Percentiles rank a stretch among this genome's conserved stretches.
Evolutionary conservation across 1,140 invertebrate species (phyloP).

Genomic region (Rhizoglyphus robini): DNA sequence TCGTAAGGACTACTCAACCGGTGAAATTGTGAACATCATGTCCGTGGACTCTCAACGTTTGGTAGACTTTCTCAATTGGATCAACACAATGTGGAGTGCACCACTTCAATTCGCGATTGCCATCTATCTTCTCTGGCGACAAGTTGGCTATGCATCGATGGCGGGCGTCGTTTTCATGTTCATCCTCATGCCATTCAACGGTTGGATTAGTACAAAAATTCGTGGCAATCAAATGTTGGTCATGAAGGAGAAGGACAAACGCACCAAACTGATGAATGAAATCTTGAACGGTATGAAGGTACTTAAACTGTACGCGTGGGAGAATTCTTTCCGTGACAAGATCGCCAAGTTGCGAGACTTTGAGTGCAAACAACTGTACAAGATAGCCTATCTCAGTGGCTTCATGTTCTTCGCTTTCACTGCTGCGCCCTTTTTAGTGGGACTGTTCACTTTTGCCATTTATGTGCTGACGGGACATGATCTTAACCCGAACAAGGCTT

Average conservation of each 20-base stretch:
- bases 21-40: slow-evolving; percentile 26
- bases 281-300: slow-evolving; percentile 38
- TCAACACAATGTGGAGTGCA: slow-evolving; percentile 27
- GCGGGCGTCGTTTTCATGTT: slow-evolving; percentile 33
- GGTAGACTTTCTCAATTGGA: slow-evolving; percentile 10
- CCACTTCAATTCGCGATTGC: slow-evolving; percentile 30
- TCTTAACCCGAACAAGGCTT: slow-evolving; percentile 39
- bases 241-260: slow-evolving; percentile 34
- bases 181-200: slow-evolving; percentile 76
- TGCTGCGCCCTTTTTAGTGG: slow-evolving; percentile 19
- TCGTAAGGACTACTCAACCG: slow-evolving; percentile 23
- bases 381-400: slow-evolving; percentile 27
- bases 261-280: slow-evolving; percentile 37
- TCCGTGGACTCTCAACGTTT: slow-evolving; percentile 21
- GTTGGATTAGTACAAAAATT: slow-evolving; percentile 64
- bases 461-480: slow-evolving; percentile 33
- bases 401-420: slow-evolving; percentile 31
- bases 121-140: slow-evolving; percentile 32
- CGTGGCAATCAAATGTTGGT: slow-evolving; percentile 37
- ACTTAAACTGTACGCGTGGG: slow-evolving; percentile 26
- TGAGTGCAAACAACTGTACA: slow-evolving; percentile 20
- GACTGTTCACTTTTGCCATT: slow-evolving; percentile 27
- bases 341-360: background rate
- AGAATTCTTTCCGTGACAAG: slow-evolving; percentile 16
- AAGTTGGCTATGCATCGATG: slow-evolving; percentile 32